Evolutionary conservation across 1,140 invertebrate species (phyloP).

Genomic region (Atta cephalotes): DNA sequence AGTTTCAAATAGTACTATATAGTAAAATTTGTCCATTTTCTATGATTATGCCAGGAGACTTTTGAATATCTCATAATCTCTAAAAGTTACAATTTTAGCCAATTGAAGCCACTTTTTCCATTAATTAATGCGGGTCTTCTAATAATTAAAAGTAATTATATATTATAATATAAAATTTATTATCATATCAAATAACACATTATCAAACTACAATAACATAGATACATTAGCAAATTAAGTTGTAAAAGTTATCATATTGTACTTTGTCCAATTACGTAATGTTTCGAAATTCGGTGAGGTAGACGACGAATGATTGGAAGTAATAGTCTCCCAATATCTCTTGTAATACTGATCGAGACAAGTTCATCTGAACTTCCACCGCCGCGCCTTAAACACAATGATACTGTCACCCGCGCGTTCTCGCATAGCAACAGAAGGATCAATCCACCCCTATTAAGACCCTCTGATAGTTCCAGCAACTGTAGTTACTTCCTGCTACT

Average conservation of each 20-base stretch:
- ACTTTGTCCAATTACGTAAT: background rate
- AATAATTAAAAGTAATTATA: background rate
- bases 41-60: no score
- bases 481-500: constrained; percentile 37
- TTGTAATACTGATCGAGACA: constrained; percentile 17
- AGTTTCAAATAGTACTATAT: no score
- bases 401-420: constrained; percentile 32
- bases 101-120: no score
- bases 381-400: constrained; percentile 25
- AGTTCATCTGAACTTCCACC: constrained; percentile 19
- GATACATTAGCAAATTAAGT: background rate
- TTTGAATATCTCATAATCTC: no score
- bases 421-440: constrained; percentile 22
- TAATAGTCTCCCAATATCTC: background rate
- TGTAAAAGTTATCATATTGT: background rate
- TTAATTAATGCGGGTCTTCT: no score
- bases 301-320: constrained; percentile 1
- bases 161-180: background rate
- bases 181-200: background rate
- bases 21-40: no score
- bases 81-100: no score
- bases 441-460: constrained; percentile 23
- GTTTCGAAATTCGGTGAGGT: background rate
- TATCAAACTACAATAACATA: background rate
- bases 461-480: constrained; percentile 41